Conservation (phyloP, 35 echinoderm and acorn worm species). For the Nesometra sesokonis region DNA sequence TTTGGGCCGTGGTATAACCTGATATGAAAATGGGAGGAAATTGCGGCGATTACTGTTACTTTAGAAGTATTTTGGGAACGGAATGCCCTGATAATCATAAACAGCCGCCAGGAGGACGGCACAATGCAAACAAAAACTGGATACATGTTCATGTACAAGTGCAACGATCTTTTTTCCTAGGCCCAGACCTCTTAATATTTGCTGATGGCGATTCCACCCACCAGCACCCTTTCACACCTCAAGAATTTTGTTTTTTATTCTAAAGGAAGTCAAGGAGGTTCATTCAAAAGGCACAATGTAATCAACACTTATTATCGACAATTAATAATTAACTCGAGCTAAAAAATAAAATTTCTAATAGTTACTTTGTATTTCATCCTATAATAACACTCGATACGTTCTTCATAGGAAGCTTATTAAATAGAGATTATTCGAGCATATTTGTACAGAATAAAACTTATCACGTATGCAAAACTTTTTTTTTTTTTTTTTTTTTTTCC, state of each 20-base stretch:
- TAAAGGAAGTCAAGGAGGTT: not conserved
- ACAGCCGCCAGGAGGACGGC: not conserved
- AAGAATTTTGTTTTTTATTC: not conserved
- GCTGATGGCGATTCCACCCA: not conserved
- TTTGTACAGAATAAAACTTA: no score
- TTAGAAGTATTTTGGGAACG: not conserved
- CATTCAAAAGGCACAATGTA: not conserved
- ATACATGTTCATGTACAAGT: not conserved
- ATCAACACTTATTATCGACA: no score
- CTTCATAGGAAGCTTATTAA: no score
- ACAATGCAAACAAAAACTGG: not conserved
- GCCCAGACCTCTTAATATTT: not conserved
- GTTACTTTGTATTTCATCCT: no score
- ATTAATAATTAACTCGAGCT: no score
- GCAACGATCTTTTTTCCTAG: not conserved
- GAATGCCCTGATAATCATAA: not conserved
- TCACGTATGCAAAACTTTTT: no score
- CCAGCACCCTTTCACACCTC: not conserved
- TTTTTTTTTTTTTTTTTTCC: no score
- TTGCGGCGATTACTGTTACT: not conserved
- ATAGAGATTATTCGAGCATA: no score
- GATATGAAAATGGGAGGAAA: not conserved
- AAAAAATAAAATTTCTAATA: no score
- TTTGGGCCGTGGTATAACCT: not conserved
- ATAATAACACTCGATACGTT: no score